phyloP scores from a whole-genome alignment of 2,797 vertebrate species.

The Ptychadena robeensis region DNA sequence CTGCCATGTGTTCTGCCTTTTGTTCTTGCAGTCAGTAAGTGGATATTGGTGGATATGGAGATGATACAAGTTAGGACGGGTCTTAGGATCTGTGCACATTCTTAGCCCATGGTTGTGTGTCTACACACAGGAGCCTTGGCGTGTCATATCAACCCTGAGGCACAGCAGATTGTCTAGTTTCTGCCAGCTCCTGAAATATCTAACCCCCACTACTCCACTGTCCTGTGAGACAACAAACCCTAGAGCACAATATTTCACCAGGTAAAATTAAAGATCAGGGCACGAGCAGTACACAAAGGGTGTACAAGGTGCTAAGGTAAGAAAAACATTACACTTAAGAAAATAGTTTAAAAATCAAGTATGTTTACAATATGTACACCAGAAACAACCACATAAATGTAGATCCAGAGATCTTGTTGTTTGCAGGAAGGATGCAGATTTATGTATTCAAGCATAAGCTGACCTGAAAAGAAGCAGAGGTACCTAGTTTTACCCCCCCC shows the following conservation, averaged over 20 bases:
- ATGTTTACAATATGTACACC: background rate
- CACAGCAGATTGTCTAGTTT: slow-evolving; percentile 8
- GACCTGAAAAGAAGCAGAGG: no score
- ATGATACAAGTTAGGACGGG: slow-evolving; percentile 12
- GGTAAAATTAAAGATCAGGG: background rate
- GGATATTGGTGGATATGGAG: slow-evolving; percentile 25
- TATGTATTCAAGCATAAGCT: no score
- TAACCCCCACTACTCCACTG: slow-evolving; percentile 1
- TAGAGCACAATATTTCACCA: slow-evolving; percentile 35
- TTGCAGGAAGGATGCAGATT: background rate
- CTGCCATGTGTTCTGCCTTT: background rate
- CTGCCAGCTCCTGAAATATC: slow-evolving; percentile 10
- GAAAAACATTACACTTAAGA: background rate
- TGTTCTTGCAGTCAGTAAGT: background rate
- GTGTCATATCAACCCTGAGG: slow-evolving; percentile 35
- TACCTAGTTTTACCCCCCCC: no score
- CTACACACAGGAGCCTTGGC: slow-evolving; percentile 12
- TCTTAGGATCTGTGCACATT: slow-evolving; percentile 31
- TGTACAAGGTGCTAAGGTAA: background rate
- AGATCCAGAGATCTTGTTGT: no score
- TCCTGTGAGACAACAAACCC: slow-evolving; percentile 9
- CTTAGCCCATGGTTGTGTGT: slow-evolving; percentile 36
- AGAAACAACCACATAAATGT: background rate
- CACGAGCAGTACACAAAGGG: background rate
- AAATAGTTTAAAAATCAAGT: background rate